Percentiles rank a stretch among this genome's conserved stretches.
Evolutionary conservation across 2,113 vertebrate species (phyloP).

Genomic region (Pangasianodon gigas): DNA sequence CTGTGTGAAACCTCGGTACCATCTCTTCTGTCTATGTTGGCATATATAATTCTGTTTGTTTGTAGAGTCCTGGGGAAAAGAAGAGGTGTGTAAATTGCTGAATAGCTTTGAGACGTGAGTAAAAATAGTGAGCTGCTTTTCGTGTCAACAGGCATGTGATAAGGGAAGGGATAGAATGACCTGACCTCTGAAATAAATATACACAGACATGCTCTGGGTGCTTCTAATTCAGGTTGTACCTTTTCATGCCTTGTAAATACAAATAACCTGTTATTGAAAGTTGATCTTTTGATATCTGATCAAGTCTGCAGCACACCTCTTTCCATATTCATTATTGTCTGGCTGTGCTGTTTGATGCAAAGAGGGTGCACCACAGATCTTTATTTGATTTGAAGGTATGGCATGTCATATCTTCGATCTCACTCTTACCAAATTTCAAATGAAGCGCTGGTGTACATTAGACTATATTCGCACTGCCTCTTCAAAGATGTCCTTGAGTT

Average conservation of each 20-base stretch:
- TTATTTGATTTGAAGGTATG: neutral
- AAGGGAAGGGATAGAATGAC: constrained; percentile 22
- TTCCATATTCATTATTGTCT: constrained; percentile 3
- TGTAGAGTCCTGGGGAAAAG: neutral
- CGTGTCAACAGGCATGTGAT: constrained; percentile 13
- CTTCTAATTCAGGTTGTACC: neutral
- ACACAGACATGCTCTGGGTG: neutral
- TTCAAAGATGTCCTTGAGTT: constrained; percentile 44
- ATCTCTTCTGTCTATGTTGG: neutral
- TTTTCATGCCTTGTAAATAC: constrained; percentile 1
- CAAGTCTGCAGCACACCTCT: neutral
- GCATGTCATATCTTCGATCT: constrained; percentile 34
- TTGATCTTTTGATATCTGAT: constrained; percentile 13
- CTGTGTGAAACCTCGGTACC: constrained; percentile 15
- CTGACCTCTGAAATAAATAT: constrained; percentile 24
- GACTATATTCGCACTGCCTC: constrained; percentile 20
- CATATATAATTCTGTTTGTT: neutral
- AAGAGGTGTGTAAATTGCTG: constrained; percentile 13
- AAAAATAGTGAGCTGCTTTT: constrained; percentile 27
- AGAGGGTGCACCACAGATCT: neutral
- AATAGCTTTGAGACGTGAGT: constrained; percentile 10
- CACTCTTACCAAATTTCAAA: constrained; percentile 31
- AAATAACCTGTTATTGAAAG: constrained; percentile 3
- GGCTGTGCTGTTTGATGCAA: neutral
- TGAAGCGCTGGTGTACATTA: neutral